Conservation (phyloP, 1,140 invertebrate genomes). For the Lineus longissimus region DNA sequence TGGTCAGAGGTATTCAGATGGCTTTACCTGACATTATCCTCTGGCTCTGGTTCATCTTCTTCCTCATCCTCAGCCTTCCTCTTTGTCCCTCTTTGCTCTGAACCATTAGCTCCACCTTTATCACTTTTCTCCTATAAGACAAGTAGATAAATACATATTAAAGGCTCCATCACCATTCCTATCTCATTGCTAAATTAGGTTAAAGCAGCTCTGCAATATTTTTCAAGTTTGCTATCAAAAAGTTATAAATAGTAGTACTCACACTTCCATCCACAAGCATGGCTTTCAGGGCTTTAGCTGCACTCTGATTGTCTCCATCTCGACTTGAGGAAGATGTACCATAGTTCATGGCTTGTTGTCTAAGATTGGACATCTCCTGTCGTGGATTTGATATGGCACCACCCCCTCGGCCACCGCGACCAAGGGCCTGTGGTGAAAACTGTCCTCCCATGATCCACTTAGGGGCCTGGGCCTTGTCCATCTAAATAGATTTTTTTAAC, state of each 20-base stretch:
- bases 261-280: slow-evolving; percentile 29
- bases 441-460: slow-evolving; percentile 67
- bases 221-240: slow-evolving; percentile 7
- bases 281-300: slow-evolving; percentile 37
- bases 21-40: slow-evolving; percentile 83
- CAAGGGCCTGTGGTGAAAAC: slow-evolving; percentile 65
- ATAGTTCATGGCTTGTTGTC: slow-evolving; percentile 36
- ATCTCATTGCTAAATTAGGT: too few species aligned
- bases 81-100: slow-evolving; percentile 62
- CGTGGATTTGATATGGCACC: slow-evolving; percentile 42
- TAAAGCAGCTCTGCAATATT: too few species aligned
- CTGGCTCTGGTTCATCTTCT: slow-evolving; percentile 72
- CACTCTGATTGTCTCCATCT: slow-evolving; percentile 21
- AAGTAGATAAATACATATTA: slow-evolving; percentile 17
- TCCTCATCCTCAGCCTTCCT: slow-evolving; percentile 57
- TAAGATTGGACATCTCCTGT: slow-evolving; percentile 48
- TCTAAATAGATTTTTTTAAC: too few species aligned
- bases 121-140: slow-evolving; percentile 21
- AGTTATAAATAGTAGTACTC: not conserved
- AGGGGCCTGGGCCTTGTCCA: slow-evolving; percentile 56
- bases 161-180: too few species aligned
- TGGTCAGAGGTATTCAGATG: too few species aligned
- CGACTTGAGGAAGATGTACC: not conserved
- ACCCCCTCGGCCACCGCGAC: too few species aligned
- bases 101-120: not conserved